Percentiles rank a stretch among this genome's conserved stretches.
Conservation (phyloP, 2,888 invertebrate species). For the Drosophila anomelani region DNA sequence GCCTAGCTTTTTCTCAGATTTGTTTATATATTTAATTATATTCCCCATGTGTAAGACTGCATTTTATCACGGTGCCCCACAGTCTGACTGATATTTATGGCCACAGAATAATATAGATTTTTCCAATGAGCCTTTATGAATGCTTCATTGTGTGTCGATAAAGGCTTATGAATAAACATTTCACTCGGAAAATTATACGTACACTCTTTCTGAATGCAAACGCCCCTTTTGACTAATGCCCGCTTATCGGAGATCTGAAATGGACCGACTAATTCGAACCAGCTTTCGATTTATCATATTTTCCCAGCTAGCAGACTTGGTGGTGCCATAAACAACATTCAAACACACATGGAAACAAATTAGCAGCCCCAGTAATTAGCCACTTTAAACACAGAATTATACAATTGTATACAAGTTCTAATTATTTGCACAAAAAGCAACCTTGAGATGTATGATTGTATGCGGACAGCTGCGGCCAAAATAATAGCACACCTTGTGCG, state of each 20-base stretch:
- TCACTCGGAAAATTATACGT: neutral
- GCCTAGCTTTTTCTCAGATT: slow-evolving; percentile 16
- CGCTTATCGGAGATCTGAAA: slow-evolving; percentile 21
- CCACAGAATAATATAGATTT: slow-evolving; percentile 2
- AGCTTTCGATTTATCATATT: slow-evolving; percentile 33
- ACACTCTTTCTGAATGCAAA: neutral
- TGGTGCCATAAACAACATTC: slow-evolving; percentile 30
- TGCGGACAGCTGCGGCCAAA: slow-evolving; percentile 29
- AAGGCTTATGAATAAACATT: slow-evolving; percentile 16
- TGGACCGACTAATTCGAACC: slow-evolving; percentile 29
- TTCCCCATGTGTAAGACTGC: slow-evolving; percentile 19
- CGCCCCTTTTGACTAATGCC: slow-evolving; percentile 20
- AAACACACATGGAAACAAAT: slow-evolving; percentile 41
- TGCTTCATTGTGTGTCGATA: slow-evolving; percentile 4
- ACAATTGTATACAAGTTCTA: slow-evolving; percentile 57
- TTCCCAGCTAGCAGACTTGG: slow-evolving; percentile 21
- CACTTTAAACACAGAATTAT: slow-evolving; percentile 50
- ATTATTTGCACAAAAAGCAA: slow-evolving; percentile 63
- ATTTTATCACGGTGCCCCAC: slow-evolving; percentile 25
- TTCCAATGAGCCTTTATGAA: neutral
- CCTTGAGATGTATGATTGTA: slow-evolving; percentile 53
- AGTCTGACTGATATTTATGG: slow-evolving; percentile 15
- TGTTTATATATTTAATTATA: slow-evolving; percentile 25
- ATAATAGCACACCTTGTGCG: slow-evolving; percentile 16
- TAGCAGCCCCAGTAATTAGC: slow-evolving; percentile 54